Evolutionary conservation across 2,797 vertebrate genomes (phyloP).

Genomic region (Acanthornis magna): DNA sequence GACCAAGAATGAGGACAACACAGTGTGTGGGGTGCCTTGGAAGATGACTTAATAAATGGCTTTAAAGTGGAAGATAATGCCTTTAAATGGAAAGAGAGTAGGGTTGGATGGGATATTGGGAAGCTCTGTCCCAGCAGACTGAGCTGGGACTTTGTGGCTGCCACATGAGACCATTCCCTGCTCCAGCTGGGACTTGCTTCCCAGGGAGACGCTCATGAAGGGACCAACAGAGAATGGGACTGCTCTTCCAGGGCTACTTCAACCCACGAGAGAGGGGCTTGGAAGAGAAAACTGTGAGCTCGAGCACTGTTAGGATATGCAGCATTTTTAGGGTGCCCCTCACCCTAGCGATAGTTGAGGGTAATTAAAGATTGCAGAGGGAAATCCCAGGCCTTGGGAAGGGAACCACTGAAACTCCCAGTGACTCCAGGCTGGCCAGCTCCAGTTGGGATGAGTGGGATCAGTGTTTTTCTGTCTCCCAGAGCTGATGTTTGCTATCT

Average conservation of each 20-base stretch:
- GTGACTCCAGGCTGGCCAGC: neutral
- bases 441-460: neutral
- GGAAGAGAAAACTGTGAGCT: neutral
- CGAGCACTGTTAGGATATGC: fast-evolving
- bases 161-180: neutral
- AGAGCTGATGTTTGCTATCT: neutral
- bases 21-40: neutral
- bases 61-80: no score
- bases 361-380: neutral
- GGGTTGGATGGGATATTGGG: no score
- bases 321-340: neutral
- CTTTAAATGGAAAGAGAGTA: no score
- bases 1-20: neutral
- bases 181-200: neutral
- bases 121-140: neutral
- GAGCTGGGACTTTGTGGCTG: neutral
- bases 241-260: neutral
- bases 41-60: no score
- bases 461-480: neutral
- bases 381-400: neutral
- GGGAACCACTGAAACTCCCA: neutral
- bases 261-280: neutral
- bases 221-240: no score
- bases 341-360: neutral
- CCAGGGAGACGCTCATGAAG: neutral